Evolutionary conservation across 2,888 invertebrate genomes (phyloP), one percentile per base, ranked within the genome.

Genomic region (Ophonus ardosiacus): DNA sequence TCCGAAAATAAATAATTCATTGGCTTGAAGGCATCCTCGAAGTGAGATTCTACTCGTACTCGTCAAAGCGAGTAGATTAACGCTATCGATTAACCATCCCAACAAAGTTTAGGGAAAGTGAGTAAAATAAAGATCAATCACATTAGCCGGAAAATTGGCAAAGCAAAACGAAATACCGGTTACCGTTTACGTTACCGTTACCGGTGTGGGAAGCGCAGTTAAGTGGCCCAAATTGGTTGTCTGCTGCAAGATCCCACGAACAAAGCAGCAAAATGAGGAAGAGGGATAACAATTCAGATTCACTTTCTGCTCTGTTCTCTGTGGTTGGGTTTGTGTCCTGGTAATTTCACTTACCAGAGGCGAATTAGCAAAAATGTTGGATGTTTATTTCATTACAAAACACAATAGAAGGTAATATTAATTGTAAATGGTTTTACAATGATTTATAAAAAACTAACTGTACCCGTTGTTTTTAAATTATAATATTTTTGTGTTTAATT

Each of bases 81-180:
- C 71, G 40, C 18, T 74, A 74, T 74, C 71, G 71, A 74, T 74
- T 74, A 74, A 68, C 63, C 10, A 15, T 18, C 21, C 10, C 71
- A 65, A 81, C 43, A 63, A 81, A 81, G 65, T 81, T 81, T 24
- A 24, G 24, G 24, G 51, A 81, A 81, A 81, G 51, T 81, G 51
- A 74, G 40, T 74, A 51, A 68, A 81, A 81, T 81, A 38, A 81
- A 81, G 63, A 81, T 81, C 81, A 81, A 81, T 81, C 81, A 81
- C 81, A 81, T 81, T 81, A 68, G 43, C 21, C 65, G 15, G 59
- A 61, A 79, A 79, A 79, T 79, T 79, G 79, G 21, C 24, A 61
- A 68, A 81, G 63, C 43, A 81, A 81, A 80, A 80, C 40, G 61
- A 80, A 65, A 65, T 79, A 61, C 57, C 61, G 61, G 79, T 79